Evolutionary conservation across 2,888 invertebrate species (phyloP).

Genomic region (Dasypolia templi): DNA sequence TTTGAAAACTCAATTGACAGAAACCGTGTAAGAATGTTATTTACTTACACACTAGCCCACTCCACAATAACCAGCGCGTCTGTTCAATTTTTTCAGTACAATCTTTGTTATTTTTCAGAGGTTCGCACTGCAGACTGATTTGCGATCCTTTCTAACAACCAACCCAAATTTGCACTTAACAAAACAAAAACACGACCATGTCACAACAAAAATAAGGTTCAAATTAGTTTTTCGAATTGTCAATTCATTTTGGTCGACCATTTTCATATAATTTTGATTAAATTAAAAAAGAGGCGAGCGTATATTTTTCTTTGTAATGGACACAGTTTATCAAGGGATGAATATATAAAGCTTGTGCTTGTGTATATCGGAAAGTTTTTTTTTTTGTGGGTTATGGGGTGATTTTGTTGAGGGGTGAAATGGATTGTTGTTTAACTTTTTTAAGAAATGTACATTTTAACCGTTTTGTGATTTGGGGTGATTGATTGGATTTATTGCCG

Average conservation of each 20-base stretch:
- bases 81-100: constrained; percentile 67
- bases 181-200: constrained; percentile 42
- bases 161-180: constrained; percentile 13
- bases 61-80: constrained; percentile 47
- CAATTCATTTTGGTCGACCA: constrained; percentile 32
- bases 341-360: constrained; percentile 42
- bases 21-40: constrained; percentile 8
- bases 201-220: constrained; percentile 17
- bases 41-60: constrained; percentile 29
- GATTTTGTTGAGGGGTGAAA: constrained; percentile 28
- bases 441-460: constrained; percentile 35
- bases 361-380: constrained; percentile 44
- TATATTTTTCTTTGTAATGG: constrained; percentile 70
- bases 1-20: neutral
- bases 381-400: constrained; percentile 38
- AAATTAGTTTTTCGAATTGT: neutral
- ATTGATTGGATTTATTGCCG: constrained; percentile 30
- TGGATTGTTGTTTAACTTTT: constrained; percentile 44
- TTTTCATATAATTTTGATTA: constrained; percentile 74
- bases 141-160: constrained; percentile 62
- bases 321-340: constrained; percentile 55
- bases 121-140: constrained; percentile 71
- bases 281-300: constrained; percentile 68
- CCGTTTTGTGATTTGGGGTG: constrained; percentile 4
- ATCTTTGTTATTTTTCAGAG: constrained; percentile 69